These are phyloP conservation scores for Heliconius melpomene DNA, from an alignment of 1,140 invertebrate genomes.

Conservation along the genomic window DNA sequence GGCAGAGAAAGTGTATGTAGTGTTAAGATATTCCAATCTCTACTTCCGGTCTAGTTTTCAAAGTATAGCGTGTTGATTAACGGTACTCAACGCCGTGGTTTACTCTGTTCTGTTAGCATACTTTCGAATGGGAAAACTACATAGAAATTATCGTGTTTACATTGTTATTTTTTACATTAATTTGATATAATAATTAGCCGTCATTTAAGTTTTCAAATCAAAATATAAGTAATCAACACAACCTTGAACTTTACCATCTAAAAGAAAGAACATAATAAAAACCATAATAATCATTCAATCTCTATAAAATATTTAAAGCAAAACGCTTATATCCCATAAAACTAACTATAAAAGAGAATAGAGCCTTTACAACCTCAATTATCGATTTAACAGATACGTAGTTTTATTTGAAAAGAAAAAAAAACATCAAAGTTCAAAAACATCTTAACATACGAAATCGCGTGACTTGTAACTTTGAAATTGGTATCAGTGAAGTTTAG, in stretches of 20 bases:
- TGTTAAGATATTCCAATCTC: not conserved
- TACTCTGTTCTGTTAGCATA: too few species aligned
- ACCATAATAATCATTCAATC: not conserved
- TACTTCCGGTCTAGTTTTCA: too few species aligned
- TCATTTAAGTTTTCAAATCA: not conserved
- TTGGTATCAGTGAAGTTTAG: slow-evolving; percentile 48
- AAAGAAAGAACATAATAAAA: not conserved
- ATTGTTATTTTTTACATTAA: too few species aligned
- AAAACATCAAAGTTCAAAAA: slow-evolving; percentile 48
- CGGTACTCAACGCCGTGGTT: too few species aligned
- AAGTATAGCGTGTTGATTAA: too few species aligned
- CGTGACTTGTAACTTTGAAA: slow-evolving; percentile 64
- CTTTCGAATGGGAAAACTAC: too few species aligned
- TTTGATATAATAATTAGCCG: too few species aligned
- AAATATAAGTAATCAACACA: too few species aligned
- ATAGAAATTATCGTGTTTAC: too few species aligned
- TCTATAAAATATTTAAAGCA: not conserved
- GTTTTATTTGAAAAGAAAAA: slow-evolving; percentile 7
- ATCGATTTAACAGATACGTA: slow-evolving; percentile 21
- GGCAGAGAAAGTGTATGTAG: not conserved
- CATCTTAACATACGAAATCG: slow-evolving; percentile 62
- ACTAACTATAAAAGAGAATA: not conserved
- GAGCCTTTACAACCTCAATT: slow-evolving; percentile 19
- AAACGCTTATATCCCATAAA: not conserved
- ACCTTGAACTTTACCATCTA: not conserved